Conservation (phyloP, 30 jellyfish, hydroid and myxozoan species). For the Aurelia aurita complex sp. Pacific region DNA sequence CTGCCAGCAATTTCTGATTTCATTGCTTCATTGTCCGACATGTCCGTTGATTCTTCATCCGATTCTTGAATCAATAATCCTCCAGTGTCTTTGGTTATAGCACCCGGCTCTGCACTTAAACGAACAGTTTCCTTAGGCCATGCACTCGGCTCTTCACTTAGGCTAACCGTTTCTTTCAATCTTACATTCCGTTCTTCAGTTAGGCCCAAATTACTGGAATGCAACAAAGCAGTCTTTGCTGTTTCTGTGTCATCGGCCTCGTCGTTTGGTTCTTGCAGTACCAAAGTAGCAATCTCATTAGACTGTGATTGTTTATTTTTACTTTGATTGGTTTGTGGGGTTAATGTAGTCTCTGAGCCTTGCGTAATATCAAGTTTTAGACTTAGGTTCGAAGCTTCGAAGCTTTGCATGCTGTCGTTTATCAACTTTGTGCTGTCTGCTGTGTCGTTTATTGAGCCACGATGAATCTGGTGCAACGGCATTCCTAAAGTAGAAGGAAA, state of each 20-base stretch:
- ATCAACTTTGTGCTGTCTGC: background rate
- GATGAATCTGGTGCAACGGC: background rate
- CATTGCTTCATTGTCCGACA: constrained; percentile 4
- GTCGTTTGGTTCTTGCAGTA: no score
- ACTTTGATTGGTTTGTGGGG: no score
- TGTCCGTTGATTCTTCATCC: constrained; percentile 28
- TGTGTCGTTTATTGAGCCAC: background rate
- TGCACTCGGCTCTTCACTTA: background rate
- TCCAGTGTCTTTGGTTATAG: background rate
- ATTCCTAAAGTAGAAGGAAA: background rate
- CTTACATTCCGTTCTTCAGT: no score
- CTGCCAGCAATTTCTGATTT: constrained; percentile 2
- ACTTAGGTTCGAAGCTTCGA: background rate
- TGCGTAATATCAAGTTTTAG: constrained; percentile 9
- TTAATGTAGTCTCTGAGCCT: background rate
- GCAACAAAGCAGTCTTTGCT: no score
- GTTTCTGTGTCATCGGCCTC: no score
- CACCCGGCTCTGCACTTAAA: background rate
- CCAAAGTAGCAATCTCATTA: no score
- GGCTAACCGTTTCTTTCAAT: no score
- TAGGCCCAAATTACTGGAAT: no score
- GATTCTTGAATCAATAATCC: constrained; percentile 13
- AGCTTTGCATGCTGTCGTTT: constrained; percentile 3
- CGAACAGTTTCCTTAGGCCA: background rate
- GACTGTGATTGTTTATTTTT: no score